Percentiles rank a stretch among this genome's conserved stretches.
Conservation (phyloP, 2,113 vertebrate genomes). For the Nerophis ophidion region DNA sequence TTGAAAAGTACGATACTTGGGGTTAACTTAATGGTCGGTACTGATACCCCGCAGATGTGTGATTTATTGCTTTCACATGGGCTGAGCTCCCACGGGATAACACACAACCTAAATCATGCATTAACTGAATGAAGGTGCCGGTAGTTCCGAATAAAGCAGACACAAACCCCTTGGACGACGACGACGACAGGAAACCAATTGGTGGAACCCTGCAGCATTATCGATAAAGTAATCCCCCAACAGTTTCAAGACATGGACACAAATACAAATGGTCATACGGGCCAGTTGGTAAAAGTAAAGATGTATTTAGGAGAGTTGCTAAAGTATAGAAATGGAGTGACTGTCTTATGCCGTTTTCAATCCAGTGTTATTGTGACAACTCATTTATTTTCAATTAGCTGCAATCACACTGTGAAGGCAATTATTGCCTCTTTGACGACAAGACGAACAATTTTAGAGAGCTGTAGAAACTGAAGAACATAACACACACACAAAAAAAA, state of each 20-base stretch:
- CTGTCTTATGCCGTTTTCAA: not conserved
- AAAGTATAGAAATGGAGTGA: not conserved
- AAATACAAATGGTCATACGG: slow-evolving; percentile 5
- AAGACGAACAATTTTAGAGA: slow-evolving; percentile 5
- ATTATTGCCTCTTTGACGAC: slow-evolving; percentile 2
- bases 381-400: slow-evolving; percentile 21
- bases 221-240: slow-evolving; percentile 14
- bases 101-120: not conserved
- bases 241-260: slow-evolving; percentile 2
- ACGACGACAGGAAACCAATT: slow-evolving; percentile 17
- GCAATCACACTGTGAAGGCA: slow-evolving; percentile 7
- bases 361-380: slow-evolving; percentile 13
- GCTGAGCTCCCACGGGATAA: too few species aligned
- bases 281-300: slow-evolving; percentile 9
- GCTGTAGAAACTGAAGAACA: too few species aligned
- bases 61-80: not conserved
- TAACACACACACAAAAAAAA: too few species aligned
- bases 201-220: slow-evolving; percentile 4
- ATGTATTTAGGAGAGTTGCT: not conserved
- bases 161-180: slow-evolving; percentile 1
- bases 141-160: slow-evolving; percentile 23
- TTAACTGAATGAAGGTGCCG: slow-evolving; percentile 5
- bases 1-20: not conserved
- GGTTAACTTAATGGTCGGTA: not conserved
- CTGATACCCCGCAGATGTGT: not conserved